phyloP scores from a whole-genome alignment of 1,140 invertebrate genomes.

The Aphidius gifuensis region DNA sequence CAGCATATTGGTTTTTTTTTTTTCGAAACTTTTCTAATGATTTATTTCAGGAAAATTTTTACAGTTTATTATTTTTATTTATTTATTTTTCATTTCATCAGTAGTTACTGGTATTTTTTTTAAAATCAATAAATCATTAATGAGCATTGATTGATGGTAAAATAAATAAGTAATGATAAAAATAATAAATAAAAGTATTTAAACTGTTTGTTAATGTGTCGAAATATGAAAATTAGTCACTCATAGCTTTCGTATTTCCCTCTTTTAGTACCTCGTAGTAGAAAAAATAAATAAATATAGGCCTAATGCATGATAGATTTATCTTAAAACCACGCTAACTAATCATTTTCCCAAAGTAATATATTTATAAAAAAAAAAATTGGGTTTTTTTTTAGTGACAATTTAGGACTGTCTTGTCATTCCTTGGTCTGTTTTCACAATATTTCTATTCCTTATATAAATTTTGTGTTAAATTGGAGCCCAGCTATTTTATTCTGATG shows the following conservation, averaged over 20 bases:
- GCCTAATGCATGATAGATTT: constrained; percentile 44
- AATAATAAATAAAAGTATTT: constrained; percentile 5
- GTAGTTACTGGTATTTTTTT: neutral
- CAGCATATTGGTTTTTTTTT: too few relatives aligned
- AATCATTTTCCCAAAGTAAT: constrained; percentile 14
- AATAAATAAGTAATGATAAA: neutral
- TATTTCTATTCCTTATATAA: neutral
- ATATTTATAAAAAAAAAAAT: constrained; percentile 8
- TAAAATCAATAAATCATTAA: constrained; percentile 18
- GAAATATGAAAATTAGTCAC: constrained; percentile 30
- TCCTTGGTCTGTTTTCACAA: constrained; percentile 2
- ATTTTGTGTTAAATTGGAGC: too few relatives aligned
- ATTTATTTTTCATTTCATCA: too few relatives aligned
- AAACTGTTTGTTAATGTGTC: constrained; percentile 27
- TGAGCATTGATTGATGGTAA: constrained; percentile 14
- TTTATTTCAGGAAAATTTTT: too few relatives aligned
- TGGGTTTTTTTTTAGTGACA: constrained; percentile 15
- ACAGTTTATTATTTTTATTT: too few relatives aligned
- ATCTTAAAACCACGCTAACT: constrained; percentile 14
- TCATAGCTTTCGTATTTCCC: constrained; percentile 32
- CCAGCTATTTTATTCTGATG: too few relatives aligned
- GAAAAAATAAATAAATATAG: neutral
- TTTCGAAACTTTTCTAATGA: too few relatives aligned
- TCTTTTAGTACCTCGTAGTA: constrained; percentile 37
- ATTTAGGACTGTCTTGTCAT: constrained; percentile 20